These are phyloP conservation scores for Ramazzottius varieornatus DNA, from an alignment of 2,888 invertebrate genomes.

Conservation along the genomic window DNA sequence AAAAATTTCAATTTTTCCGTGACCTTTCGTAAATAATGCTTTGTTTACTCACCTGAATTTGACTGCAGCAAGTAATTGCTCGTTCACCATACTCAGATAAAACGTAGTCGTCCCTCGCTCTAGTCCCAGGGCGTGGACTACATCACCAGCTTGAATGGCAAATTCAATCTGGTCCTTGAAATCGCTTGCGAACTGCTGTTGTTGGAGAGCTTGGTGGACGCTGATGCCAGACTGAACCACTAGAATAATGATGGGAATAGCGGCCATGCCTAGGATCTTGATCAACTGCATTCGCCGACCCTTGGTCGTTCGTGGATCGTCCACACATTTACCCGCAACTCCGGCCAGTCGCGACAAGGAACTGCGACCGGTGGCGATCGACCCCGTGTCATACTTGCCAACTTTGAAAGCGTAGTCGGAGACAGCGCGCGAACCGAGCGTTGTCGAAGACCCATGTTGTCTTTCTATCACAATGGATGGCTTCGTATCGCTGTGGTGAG, in stretches of 20 bases:
- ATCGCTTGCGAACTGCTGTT: neutral
- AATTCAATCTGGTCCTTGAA: neutral
- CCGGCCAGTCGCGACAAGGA: neutral
- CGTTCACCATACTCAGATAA: neutral
- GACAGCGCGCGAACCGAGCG: no score
- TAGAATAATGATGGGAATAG: neutral
- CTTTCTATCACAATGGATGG: no score
- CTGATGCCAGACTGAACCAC: neutral
- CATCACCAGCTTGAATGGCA: neutral
- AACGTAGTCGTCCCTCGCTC: conserved; percentile 2
- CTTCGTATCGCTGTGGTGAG: no score
- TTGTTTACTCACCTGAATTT: neutral
- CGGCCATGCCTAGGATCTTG: neutral
- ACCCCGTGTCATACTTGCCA: neutral
- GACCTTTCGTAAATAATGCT: no score
- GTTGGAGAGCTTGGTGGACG: neutral
- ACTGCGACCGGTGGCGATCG: neutral
- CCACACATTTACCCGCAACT: neutral
- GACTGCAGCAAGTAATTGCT: neutral
- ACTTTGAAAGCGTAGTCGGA: no score
- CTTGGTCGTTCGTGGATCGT: neutral
- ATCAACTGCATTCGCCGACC: neutral
- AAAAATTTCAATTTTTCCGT: no score
- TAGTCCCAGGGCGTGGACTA: neutral
- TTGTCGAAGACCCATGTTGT: no score